Evolutionary conservation across 1,140 invertebrate species (phyloP).

Genomic region (Orchesella cincta): DNA sequence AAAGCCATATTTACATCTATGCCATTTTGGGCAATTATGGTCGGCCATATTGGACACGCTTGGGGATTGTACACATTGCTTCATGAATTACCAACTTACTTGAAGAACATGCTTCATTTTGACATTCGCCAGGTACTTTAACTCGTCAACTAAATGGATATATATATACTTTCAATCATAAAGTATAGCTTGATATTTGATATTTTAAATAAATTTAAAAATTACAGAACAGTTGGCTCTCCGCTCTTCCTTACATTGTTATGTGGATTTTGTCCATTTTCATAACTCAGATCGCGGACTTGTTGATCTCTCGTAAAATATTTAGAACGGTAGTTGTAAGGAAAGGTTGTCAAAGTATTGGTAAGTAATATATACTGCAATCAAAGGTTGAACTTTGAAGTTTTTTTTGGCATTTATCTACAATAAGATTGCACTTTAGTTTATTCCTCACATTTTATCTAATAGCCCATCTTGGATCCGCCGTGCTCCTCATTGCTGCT

Average conservation of each 20-base stretch:
- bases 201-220: background rate
- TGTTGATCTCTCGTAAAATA: conserved; percentile 39
- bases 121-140: conserved; percentile 71
- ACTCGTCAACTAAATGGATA: background rate
- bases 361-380: conserved; percentile 19
- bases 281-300: conserved; percentile 41
- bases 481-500: conserved; percentile 17
- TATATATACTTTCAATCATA: no score
- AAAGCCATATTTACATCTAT: conserved; percentile 33
- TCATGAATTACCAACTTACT: conserved; percentile 86
- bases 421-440: background rate
- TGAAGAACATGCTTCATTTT: conserved; percentile 84
- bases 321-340: conserved; percentile 31
- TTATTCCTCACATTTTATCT: background rate
- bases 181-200: background rate
- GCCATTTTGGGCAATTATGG: conserved; percentile 34
- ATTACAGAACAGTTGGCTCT: conserved; percentile 19
- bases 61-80: conserved; percentile 94
- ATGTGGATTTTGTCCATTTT: conserved; percentile 46
- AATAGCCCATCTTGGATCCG: conserved; percentile 18
- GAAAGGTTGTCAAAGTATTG: conserved; percentile 30
- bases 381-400: background rate
- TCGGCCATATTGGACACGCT: conserved; percentile 64
- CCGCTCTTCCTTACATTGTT: conserved; percentile 44
- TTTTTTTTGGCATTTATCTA: background rate